Evolutionary conservation across 1,140 invertebrate species (phyloP).

Genomic region (Tetramorium alpestre): DNA sequence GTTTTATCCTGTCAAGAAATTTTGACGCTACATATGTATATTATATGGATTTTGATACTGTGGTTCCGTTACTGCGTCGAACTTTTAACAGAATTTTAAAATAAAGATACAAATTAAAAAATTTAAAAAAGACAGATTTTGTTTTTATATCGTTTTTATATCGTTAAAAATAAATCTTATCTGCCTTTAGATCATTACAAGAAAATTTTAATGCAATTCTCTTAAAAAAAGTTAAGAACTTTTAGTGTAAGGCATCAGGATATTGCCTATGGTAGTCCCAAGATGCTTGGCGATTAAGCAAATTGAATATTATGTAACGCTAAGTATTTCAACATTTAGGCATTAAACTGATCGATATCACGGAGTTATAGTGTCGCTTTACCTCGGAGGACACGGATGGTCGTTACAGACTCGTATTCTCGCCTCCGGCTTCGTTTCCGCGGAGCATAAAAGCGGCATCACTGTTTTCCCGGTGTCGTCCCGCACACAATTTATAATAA

Average conservation of each 20-base stretch:
- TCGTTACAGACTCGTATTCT: constrained; percentile 97
- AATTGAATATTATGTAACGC: constrained; percentile 8
- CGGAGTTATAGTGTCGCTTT: constrained; percentile 45
- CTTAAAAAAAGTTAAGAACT: no score
- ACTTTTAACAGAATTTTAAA: no score
- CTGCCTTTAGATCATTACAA: no score
- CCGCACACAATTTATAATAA: constrained; percentile 96
- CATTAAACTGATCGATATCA: constrained; percentile 37
- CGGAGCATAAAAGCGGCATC: constrained; percentile 93
- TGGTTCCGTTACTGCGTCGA: no score
- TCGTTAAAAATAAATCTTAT: no score
- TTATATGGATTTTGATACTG: no score
- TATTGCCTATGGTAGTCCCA: background rate
- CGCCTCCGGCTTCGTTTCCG: constrained; percentile 94
- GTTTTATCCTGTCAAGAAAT: no score
- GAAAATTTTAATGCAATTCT: no score
- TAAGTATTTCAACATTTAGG: background rate
- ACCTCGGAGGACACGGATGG: constrained; percentile 94
- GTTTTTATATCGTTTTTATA: no score
- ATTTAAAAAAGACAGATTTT: no score
- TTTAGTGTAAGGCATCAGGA: background rate
- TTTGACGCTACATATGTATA: no score
- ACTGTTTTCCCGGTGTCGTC: constrained; percentile 94
- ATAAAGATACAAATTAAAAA: no score
- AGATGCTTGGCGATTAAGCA: background rate